These are phyloP conservation scores for Hystrix cristata DNA, from an alignment of 2,113 vertebrate genomes.

Conservation along the genomic window DNA sequence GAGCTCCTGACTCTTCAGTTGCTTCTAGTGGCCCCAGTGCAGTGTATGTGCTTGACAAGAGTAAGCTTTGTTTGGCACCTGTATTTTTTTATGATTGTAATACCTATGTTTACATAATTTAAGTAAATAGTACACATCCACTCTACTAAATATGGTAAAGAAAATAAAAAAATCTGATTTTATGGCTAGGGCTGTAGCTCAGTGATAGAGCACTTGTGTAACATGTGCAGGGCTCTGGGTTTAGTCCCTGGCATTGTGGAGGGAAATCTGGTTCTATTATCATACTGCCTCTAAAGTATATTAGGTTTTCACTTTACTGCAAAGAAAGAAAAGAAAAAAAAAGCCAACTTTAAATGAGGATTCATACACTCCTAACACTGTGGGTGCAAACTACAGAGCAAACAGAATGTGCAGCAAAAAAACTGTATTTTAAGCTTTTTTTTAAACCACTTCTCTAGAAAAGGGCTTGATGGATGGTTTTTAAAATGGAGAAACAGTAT, in stretches of 20 bases:
- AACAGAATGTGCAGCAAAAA: neutral
- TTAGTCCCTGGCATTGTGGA: neutral
- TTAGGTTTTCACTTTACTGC: neutral
- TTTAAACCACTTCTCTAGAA: neutral
- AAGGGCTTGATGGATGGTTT: neutral
- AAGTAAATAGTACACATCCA: neutral
- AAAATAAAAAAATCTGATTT: slow-evolving; percentile 6
- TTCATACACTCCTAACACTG: neutral
- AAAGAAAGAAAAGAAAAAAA: slow-evolving; percentile 18
- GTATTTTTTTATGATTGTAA: neutral
- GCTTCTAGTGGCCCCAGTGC: too few species aligned
- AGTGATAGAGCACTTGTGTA: neutral
- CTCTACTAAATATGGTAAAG: neutral
- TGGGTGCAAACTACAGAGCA: neutral
- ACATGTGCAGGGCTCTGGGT: neutral
- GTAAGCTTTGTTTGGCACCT: neutral
- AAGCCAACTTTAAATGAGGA: slow-evolving; percentile 5
- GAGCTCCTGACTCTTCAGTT: neutral
- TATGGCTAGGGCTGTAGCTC: neutral
- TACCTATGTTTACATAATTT: neutral
- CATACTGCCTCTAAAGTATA: neutral
- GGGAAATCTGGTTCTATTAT: neutral
- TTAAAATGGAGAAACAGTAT: neutral
- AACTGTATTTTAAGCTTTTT: neutral
- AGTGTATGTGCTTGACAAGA: neutral